Base-by-base conservation (phyloP, 2,797 vertebrate genomes). In the Crocodylus rhombifer region DNA sequence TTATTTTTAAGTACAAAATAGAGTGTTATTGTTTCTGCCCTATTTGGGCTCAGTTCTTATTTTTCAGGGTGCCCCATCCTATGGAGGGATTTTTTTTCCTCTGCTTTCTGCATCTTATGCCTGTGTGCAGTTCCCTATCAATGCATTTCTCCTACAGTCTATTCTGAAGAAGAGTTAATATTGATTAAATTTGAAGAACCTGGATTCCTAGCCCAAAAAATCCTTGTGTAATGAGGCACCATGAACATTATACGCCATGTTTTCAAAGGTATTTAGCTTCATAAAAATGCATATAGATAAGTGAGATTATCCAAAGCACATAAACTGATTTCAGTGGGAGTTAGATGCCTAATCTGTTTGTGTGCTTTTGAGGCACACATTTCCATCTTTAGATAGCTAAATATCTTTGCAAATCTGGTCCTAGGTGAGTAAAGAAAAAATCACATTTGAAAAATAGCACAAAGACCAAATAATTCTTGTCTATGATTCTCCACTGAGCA, bases 171-270 rank as follows among this genome's bases (percentile, higher is more conserved):
- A 7, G 4, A 5, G 23, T n/a, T 28, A 23, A 57, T 73, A 51
- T 5, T 67, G 42, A 23, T 67, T 86, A 67, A 64, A 73, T 79
- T 61, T 64, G 64, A 25, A 91, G 78, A 86, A 1, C 30, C 42
- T 60, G 2, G 0, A 1, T 69, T 60, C 65, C 87, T 4, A 3
- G 30, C 30, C 14, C 20, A 25, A 36, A 26, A 76, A 11, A 23
- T 20, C 15, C 62, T 51, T 51, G 26, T 73, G 36, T 69, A 58
- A 51, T 78, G 65, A 13, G 30, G 36, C 73, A 2, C 7, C n/a
- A 13, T 23, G 23, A 0, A 0, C 80, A 20, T 61, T 51, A 18
- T 0, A 2, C 21, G 21, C 8, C 33, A 7, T 0, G 0, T 58
- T 73, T 23, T 64, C 55, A 28, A 13, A 0, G 18, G 8, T 42